phyloP scores from a whole-genome alignment of 2,113 vertebrate genomes.

The Albula goreensis region DNA sequence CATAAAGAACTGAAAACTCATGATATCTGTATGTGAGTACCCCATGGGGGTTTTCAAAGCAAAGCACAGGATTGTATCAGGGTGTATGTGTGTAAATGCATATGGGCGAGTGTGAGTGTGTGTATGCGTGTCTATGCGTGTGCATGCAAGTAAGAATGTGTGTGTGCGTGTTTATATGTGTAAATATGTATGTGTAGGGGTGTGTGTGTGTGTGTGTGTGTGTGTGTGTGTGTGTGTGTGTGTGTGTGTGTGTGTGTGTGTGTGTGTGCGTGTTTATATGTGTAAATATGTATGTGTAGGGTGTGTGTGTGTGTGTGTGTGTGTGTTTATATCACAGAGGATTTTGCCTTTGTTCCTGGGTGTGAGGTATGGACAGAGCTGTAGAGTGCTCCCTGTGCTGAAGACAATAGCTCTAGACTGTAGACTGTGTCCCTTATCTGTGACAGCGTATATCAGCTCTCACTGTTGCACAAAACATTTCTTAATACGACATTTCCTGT shows the following conservation, averaged over 20 bases:
- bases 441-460: not conserved
- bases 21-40: not conserved
- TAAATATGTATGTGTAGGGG: not conserved
- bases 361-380: not conserved
- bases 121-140: constrained; percentile 19
- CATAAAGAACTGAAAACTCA: not conserved
- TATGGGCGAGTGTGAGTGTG: constrained; percentile 1
- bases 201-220: constrained; percentile 16
- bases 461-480: not conserved
- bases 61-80: constrained; percentile 15
- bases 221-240: constrained; percentile 2
- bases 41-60: not conserved
- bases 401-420: not conserved
- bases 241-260: constrained; percentile 4
- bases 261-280: constrained; percentile 19
- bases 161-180: not conserved
- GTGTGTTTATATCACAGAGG: not conserved
- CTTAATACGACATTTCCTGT: not conserved
- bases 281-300: not conserved
- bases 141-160: not conserved
- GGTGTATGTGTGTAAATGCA: constrained; percentile 1
- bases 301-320: constrained; percentile 16
- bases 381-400: not conserved
- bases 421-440: not conserved
- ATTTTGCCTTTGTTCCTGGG: not conserved